Base-by-base conservation (phyloP, 2,113 vertebrate species). In the Pollachius pollachius region DNA sequence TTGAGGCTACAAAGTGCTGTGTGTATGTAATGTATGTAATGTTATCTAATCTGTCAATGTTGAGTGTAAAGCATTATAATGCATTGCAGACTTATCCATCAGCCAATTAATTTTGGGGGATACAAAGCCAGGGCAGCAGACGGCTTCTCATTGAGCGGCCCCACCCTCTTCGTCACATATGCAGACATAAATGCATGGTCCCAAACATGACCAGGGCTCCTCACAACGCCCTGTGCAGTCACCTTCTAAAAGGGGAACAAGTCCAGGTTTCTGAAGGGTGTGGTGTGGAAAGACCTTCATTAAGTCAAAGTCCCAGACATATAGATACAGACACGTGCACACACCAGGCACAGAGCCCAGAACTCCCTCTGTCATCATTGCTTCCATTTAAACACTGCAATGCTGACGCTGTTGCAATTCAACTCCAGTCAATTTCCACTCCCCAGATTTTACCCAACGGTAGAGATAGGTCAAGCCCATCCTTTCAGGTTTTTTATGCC, bases 231-330 rank as follows among this genome's bases (percentile, higher is more conserved):
- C 6, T 11, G 1, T 65, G 12, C 48, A 69, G 68, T 74, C 64
- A 73, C 18, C 9, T 67, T 57, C 27, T 56, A 60, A 68, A 75
- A 17, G 4, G 7, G 71, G 65, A 79, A 70, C 59, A 79, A 23
- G 69, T 70, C 62, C 68, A 54, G 71, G 74, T 76, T 84, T 79
- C 62, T 80, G 30, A 62, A 69, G 84, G 83, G 70, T 74, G 87
- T 69, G 73, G 83, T 76, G 74, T 67, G 76, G 76, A 86, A 89
- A 88, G 58, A 63, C 73, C 76, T 70, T 79, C 71, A 65, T 68
- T 67, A 48, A 71, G 63, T 13, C 41, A 76, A 64, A 74, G 77
- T 66, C 77, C 75, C 77, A 59, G 66, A 58, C 48, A 4, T 48
- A 30, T 18, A 18, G 52, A 68, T 19, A 58, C 30, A 59, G 34